Conservation (phyloP, 1,140 invertebrate species). For the Zaprionus vittiger region DNA sequence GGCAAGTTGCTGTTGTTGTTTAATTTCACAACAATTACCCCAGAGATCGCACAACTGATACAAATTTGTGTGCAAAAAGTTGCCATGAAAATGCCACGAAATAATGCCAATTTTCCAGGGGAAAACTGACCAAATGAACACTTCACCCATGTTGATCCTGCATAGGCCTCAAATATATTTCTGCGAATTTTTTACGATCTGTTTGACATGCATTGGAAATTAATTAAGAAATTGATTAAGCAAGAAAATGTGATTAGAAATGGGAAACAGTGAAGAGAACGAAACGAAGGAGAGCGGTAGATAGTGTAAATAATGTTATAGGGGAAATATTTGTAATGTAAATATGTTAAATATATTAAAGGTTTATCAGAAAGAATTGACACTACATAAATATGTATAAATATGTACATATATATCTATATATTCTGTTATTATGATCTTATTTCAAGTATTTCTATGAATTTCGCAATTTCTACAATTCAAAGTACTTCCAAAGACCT, state of each 20-base stretch:
- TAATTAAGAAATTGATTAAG: background rate
- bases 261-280: too few relatives aligned
- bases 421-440: too few relatives aligned
- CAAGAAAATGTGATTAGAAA: background rate
- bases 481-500: too few relatives aligned
- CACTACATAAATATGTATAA: too few relatives aligned
- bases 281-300: too few relatives aligned
- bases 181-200: background rate
- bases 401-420: too few relatives aligned
- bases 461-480: too few relatives aligned
- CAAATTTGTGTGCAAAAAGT: slow-evolving; percentile 15
- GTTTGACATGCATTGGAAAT: background rate
- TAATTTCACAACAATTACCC: slow-evolving; percentile 49
- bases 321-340: too few relatives aligned
- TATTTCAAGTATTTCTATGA: too few relatives aligned
- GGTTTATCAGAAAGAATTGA: too few relatives aligned
- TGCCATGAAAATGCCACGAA: background rate
- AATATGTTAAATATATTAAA: too few relatives aligned
- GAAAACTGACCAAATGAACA: background rate
- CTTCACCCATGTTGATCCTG: background rate
- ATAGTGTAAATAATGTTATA: too few relatives aligned
- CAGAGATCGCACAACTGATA: slow-evolving; percentile 34
- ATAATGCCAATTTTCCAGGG: slow-evolving; percentile 6
- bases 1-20: slow-evolving; percentile 26
- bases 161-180: background rate